Base-by-base conservation (phyloP, 2,797 vertebrate species). In the Sebastes minor region DNA sequence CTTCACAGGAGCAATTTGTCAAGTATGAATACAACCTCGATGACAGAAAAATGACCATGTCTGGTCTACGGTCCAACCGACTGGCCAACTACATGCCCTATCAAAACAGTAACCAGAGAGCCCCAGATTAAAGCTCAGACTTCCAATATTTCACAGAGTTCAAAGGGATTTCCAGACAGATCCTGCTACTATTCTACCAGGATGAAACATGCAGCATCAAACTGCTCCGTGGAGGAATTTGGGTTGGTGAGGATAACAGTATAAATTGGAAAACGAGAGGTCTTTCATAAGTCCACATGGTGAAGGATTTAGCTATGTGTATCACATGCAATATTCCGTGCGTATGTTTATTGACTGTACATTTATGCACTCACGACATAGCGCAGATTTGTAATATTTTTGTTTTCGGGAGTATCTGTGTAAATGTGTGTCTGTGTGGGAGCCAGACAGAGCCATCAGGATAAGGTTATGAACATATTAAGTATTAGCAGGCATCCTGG, bases 21-120 rank as follows among this genome's bases (percentile, higher is more conserved):
- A 88, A 82, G 53, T 64, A 65, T 71, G 79, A 86, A 42, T 67
- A 77, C 80, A 83, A 74, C 71, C 76, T 76, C 13, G 75, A 84
- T 82, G 83, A 92, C 82, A 89, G 80, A 81, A 76, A 86, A 90
- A 88, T 87, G 74, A 81, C 69, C 73, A 78, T 8, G 61, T 80
- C 84, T 84, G 82, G 85, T 28, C 63, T 78, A 32, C 60, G 80
- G 71, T 25, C 7, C 56, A 76, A 71, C 65, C 55, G 63, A 55
- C 64, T 59, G 74, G 76, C 85, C 78, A 80, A 80, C 63, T 86
- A 85, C 82, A 87, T 81, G 84, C 28, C 73, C 80, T 81, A 86
- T 90, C 81, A 85, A 86, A 91, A 90, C 84, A 87, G 86, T 80
- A 90, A 88, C 79, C 46, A 68, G 82, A 82, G 82, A 86, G 74